phyloP scores from a whole-genome alignment of 1,140 invertebrate genomes.

The Saccostrea echinata region DNA sequence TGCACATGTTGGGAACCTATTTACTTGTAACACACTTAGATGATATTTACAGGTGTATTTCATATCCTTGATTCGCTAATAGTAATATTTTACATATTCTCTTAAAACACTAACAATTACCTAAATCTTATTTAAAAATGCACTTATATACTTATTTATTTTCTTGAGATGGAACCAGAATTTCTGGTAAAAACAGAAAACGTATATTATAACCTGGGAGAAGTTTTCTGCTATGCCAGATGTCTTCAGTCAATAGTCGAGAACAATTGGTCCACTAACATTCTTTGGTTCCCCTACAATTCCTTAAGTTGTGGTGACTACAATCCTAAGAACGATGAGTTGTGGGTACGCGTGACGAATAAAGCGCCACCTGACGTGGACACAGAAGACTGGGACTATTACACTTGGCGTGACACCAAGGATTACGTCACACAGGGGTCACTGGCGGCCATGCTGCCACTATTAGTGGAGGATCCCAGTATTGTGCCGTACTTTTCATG shows the following conservation, averaged over 20 bases:
- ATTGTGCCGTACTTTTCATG: background rate
- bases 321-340: constrained; percentile 38
- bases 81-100: too few relatives aligned
- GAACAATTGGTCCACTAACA: constrained; percentile 44
- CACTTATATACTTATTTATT: constrained; percentile 2
- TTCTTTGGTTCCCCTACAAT: constrained; percentile 50
- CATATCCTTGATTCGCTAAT: too few relatives aligned
- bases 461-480: background rate
- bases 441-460: background rate
- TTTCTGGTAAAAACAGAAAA: constrained; percentile 32
- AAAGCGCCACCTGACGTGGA: background rate
- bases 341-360: constrained; percentile 43
- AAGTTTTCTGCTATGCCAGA: constrained; percentile 7
- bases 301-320: background rate
- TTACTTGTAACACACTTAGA: too few relatives aligned
- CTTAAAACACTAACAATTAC: too few relatives aligned
- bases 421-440: background rate
- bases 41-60: too few relatives aligned
- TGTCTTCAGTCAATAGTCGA: background rate
- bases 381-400: background rate
- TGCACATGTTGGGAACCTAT: too few relatives aligned
- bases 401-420: background rate
- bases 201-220: constrained; percentile 6
- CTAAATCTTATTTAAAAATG: too few relatives aligned
- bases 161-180: background rate